Evolutionary conservation across 2,113 vertebrate genomes (phyloP), one percentile per base, ranked within the genome.

Genomic region (Pleuronectes platessa): DNA sequence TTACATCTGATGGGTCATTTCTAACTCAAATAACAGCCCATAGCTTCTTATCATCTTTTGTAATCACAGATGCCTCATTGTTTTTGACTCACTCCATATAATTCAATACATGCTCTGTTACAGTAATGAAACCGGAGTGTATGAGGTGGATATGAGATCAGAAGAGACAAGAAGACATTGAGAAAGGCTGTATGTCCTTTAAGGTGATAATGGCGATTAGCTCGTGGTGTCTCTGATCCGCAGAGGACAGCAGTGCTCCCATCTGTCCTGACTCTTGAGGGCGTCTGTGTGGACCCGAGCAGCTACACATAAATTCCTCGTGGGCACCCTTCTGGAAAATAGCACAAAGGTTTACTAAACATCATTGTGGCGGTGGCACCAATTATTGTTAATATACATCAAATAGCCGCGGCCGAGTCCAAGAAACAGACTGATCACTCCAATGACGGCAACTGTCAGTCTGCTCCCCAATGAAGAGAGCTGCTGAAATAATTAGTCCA

Each of bases 321-420:
- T 96, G 96, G 84, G 95, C 96, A 94, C 96, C 96, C 92, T 98
- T 92, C 94, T 98, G 92, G 89, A 95, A 96, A 94, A 91, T 76
- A 88, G 93, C 93, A 94, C 88, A 90, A 93, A 93, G 94, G 93
- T 94, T 94, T 94, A 94, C 89, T 88, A 94, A 94, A 94, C 93
- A 94, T 92, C 89, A 90, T 83, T 87, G 90, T 88, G 83, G 91
- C 91, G 78, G 89, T 87, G 93, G 90, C 93, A 93, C 92, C 94
- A 95, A 95, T 95, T 95, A 95, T 92, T 93, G 91, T 94, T 93
- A 94, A 95, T 95, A 95, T 93, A 94, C 93, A 94, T 95, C 94
- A 95, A 95, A 92, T 90, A 86, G 90, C 80, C 87, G 61, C 75
- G 61, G 89, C 86, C 74, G 69, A 76, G 91, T 82, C 83, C 74